Evolutionary conservation across 2,797 vertebrate genomes (phyloP), one percentile per base, ranked within the genome.

Genomic region (Syndactyla subalaris): DNA sequence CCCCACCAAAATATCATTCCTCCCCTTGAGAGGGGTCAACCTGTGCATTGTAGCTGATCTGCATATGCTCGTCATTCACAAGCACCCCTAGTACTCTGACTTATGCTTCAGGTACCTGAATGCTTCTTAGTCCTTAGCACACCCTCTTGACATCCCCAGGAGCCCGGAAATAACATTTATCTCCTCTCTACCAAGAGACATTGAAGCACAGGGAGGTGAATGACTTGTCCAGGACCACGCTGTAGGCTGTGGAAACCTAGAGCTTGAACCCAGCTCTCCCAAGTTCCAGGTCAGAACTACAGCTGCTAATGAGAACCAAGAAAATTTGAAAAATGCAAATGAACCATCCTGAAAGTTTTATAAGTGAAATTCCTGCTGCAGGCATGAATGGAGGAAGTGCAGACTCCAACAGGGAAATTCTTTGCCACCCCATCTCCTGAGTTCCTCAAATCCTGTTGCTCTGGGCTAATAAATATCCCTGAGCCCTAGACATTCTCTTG

Each of bases 381-480:
- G 83, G 78, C 87, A 95, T 87, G 95, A 95, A 95, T 75, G 87
- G 68, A 96, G 67, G 90, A 96, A 97, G 76, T 48, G 58, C 90
- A 85, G 93, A 85, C 73, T 96, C 92, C 93, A 96, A 59, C n/a
- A 93, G 88, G 89, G 92, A 96, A 97, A 96, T 96, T 97, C 95
- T 96, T 96, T 94, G 94, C 96, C 89, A 96, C 85, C 73, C 86
- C 86, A 87, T 95, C 95, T 97, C 94, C 94, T 1, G 58, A 97
- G 93, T 94, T 96, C 88, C 95, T 97, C 96, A 96, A 97, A 97
- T 96, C 92, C 93, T 14, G 88, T 97, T 96, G 95, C 96, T 94
- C 95, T 97, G 91, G 89, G 77, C 88, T 96, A 97, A 97, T 97
- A 97, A 97, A 97, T 97, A 97, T 96, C 88, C 96, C 62, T 67